Base-by-base conservation (phyloP, 2,113 vertebrate genomes). In the Columbina picui region DNA sequence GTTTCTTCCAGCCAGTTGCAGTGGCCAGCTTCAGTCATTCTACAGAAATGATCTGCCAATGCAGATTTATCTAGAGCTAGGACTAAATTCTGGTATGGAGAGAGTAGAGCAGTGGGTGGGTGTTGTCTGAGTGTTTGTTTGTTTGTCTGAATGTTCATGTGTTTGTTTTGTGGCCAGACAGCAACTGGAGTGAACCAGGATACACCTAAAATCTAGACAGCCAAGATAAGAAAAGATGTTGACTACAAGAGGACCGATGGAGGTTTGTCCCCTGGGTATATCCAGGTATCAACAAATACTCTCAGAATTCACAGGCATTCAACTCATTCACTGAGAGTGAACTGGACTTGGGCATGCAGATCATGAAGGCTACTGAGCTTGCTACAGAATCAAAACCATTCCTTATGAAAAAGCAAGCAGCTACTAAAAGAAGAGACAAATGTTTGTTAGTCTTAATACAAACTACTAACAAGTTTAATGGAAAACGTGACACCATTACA, bases 31-130 rank as follows among this genome's bases (percentile, higher is more conserved):
- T 74, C 52, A 82, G 14, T 30, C 30, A 53, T n/a, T 74, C 56
- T 50, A 38, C 34, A 86, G 61, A 90, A 90, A 75, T 23, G 18
- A 79, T 32, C 2, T 4, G 14, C 10, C 36, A 79, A 2, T 2
- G 5, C 13, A 52, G 18, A 47, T 34, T 57, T 79, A 25, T 29
- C 25, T 29, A 57, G 25, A 63, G 29, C 1, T 6, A 57, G 30
- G 30, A 7, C n/a, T 55, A 83, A 78, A 32, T 10, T 29, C 19
- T 30, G 6, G 10, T 41, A 36, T 17, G 12, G 7, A 4, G 1
- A 49, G 47, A 23, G 1, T 5, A 5, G 12, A 23, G 4, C 6
- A 3, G 36, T 6, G 32, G 10, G 19, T 12, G 13, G 2, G 22
- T 5, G 14, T 30, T 19, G 34, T 17, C 32, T 55, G 53, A 19